Evolutionary conservation across 1,140 invertebrate genomes (phyloP), one percentile per base, ranked within the genome.

Genomic region (Meloidogyne exigua): DNA sequence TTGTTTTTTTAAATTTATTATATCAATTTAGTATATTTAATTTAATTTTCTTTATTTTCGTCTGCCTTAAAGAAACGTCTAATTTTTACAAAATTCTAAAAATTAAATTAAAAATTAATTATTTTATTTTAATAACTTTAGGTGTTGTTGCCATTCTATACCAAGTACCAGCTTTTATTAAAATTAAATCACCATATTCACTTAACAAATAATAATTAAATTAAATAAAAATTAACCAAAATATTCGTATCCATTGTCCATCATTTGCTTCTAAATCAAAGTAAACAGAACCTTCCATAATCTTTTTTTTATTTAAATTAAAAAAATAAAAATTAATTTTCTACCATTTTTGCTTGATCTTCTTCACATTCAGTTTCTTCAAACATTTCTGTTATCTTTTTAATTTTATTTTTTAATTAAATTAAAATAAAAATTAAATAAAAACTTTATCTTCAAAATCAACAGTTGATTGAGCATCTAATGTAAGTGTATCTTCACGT

Each of bases 71-170:
- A 87, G 80, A 87, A 87, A 26, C 85, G 84, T 62, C 86, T 84
- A 57, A 87, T 81, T 75, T 87, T 87, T 1, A 87, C 85, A 75
- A 85, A 87, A 67, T 87, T 87, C 86, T 86, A 73, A 68, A 85
- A 63, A 70, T n/a, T 63, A 13, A 80, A 75, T 66, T 81, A 78
- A 49, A 78, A 76, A 83, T 7, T 82, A n/a, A 76, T 76, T 15
- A 83, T 78, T 62, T 81, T 79, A 28, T 78, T n/a, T n/a, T n/a
- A n/a, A n/a, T 36, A 76, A 82, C 83, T 82, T 87, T 85, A 42
- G 80, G 76, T 70, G 85, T 87, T 21, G 81, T 81, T 49, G 86
- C 87, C 83, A 87, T 88, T 66, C 85, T 75, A 72, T 87, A 78
- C 5, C 76, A 76, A 18, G 76, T 65, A 28, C 85, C 85, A 64